Conservation (phyloP, 2,797 vertebrate genomes). For the Anguilla megastoma region DNA sequence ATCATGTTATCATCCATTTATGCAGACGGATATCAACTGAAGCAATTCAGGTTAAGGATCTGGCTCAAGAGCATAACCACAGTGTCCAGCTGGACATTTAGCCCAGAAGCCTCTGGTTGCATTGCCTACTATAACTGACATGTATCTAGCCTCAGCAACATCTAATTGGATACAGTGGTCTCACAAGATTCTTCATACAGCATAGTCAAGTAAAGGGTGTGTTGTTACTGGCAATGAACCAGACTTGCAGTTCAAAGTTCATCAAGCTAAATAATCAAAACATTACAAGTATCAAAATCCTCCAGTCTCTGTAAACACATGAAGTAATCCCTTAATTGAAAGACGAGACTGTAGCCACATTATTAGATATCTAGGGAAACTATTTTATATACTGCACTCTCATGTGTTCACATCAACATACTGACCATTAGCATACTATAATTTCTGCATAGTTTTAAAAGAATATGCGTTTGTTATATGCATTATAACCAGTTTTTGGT, state of each 20-base stretch:
- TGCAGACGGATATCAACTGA: not conserved
- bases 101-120: not conserved
- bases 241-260: not conserved
- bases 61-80: not conserved
- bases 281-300: not conserved
- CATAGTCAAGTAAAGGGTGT: not conserved
- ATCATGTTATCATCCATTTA: not conserved
- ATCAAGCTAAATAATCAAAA: not conserved
- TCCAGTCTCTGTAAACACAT: not conserved
- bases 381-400: too few species aligned
- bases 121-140: conserved; percentile 15
- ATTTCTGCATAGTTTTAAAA: too few species aligned
- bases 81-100: not conserved
- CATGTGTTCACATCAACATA: too few species aligned
- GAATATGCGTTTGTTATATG: not conserved
- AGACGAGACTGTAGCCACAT: too few species aligned
- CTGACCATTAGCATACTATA: too few species aligned
- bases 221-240: not conserved
- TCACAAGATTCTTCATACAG: conserved; percentile 42
- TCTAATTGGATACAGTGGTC: not conserved
- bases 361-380: too few species aligned
- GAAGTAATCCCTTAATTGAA: not conserved
- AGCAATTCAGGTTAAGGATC: not conserved
- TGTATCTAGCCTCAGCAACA: conserved; percentile 24
- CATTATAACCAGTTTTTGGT: not conserved